Evolutionary conservation across 1,140 invertebrate species (phyloP), one percentile per base, ranked within the genome.

Genomic region (Popillia japonica): DNA sequence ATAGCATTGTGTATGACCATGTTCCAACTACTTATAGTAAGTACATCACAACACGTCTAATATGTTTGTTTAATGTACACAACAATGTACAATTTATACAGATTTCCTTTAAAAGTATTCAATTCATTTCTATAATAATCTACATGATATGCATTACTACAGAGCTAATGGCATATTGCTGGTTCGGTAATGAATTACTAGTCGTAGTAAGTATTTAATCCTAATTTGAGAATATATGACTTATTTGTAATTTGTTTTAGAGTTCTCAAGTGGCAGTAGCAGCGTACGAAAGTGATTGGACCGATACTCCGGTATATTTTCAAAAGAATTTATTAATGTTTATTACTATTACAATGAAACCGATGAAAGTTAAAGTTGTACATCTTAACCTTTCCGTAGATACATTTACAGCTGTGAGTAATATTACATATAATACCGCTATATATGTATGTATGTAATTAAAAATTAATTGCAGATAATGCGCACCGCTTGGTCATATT

Each of bases 301-400:
- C 27, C 9, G 22, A 22, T 0, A 23, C 22, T 68, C 22, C 61
- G 6, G 3, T 68, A 27, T 27, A 68, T 68, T 68, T 27, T n/a
- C 61, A 68, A 34, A 68, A 68, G 61, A 68, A 68, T 7, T 68
- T 68, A 22, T 27, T 68, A 34, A 4, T 68, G 11, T 68, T 68
- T 14, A 68, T 68, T 10, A 68, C 61, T 9, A 68, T 68, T 27
- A 23, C 61, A 10, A 34, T 68, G 61, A 10, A 22, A 6, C 61
- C 61, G 9, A 22, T 68, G 11, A 23, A 68, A 68, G 27, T 68
- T 10, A 27, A 6, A 3, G 61, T 14, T 68, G 20, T 23, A 34
- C 22, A 68, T 34, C 9, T 68, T 10, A 27, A 7, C 11, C 22
- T 68, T 7, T 68, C 61, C 22, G 11, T 68, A 68, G 7, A 68